phyloP scores from a whole-genome alignment of 2,888 invertebrate species.

The Dilophus febrilis region DNA sequence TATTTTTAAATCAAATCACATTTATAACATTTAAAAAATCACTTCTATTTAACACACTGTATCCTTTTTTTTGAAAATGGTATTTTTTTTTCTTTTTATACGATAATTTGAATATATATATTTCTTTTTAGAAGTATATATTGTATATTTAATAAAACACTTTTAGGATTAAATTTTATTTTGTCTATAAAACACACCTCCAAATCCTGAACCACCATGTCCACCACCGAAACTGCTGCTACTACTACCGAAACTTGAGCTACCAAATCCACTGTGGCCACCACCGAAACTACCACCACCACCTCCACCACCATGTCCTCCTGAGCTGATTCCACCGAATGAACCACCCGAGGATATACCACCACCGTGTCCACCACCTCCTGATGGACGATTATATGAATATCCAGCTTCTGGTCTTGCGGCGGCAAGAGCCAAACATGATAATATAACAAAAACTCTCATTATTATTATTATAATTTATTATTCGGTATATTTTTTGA shows the following conservation, averaged over 20 bases:
- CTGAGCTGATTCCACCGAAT: slow-evolving; percentile 30
- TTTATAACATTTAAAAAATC: no score
- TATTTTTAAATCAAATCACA: no score
- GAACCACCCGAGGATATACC: slow-evolving; percentile 26
- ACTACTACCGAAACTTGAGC: background rate
- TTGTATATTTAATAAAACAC: no score
- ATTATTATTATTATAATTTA: slow-evolving; percentile 5
- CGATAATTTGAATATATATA: background rate
- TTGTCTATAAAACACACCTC: background rate
- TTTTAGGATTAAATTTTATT: no score
- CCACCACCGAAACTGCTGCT: background rate
- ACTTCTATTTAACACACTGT: no score
- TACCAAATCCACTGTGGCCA: slow-evolving; percentile 1
- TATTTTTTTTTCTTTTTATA: background rate
- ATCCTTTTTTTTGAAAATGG: background rate
- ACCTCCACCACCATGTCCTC: slow-evolving; percentile 25
- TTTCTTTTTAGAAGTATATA: background rate
- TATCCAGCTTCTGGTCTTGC: slow-evolving; percentile 14
- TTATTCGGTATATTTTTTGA: slow-evolving; percentile 4
- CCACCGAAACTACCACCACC: slow-evolving; percentile 2
- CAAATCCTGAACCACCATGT: background rate
- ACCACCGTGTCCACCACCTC: slow-evolving; percentile 32
- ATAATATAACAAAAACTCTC: slow-evolving; percentile 11
- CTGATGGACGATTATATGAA: slow-evolving; percentile 16
- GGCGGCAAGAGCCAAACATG: slow-evolving; percentile 10